phyloP scores from a whole-genome alignment of 2,113 vertebrate species.

The Calypte anna region DNA sequence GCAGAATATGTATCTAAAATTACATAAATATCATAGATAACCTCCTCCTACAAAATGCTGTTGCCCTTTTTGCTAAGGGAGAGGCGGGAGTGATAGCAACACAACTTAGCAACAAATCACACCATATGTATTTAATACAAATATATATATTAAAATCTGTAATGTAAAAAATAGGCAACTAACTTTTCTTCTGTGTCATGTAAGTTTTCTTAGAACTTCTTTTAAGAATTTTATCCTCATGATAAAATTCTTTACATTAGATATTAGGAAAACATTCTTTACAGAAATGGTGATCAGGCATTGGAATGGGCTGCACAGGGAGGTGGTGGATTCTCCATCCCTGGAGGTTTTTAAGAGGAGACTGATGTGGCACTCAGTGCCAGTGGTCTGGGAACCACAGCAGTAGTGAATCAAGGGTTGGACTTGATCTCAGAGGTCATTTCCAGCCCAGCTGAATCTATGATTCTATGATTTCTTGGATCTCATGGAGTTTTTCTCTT shows the following conservation, averaged over 20 bases:
- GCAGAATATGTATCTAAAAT: not conserved
- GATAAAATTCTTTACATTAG: too few species aligned
- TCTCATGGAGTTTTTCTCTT: not conserved
- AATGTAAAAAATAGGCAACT: not conserved
- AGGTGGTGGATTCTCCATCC: too few species aligned
- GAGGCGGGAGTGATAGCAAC: not conserved
- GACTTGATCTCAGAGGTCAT: too few species aligned
- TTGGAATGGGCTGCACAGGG: too few species aligned
- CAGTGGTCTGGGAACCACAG: too few species aligned
- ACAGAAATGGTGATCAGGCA: too few species aligned
- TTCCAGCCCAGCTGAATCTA: too few species aligned
- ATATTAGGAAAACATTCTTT: too few species aligned
- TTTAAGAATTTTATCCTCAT: not conserved
- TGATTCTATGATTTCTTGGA: not conserved
- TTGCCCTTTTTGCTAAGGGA: slow-evolving; percentile 12
- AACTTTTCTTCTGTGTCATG: slow-evolving; percentile 5
- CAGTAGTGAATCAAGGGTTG: too few species aligned
- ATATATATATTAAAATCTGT: not conserved
- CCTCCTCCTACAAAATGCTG: not conserved
- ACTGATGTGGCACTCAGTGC: too few species aligned
- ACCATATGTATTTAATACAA: slow-evolving; percentile 49
- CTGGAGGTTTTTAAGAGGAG: too few species aligned
- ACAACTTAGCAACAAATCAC: slow-evolving; percentile 28
- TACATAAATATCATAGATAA: not conserved
- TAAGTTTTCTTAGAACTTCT: slow-evolving; percentile 6